A percentile compares a stretch with the other conserved stretches of the same genome.
Evolutionary conservation across 2,113 vertebrate genomes (phyloP).

Genomic region (Geococcyx californianus): DNA sequence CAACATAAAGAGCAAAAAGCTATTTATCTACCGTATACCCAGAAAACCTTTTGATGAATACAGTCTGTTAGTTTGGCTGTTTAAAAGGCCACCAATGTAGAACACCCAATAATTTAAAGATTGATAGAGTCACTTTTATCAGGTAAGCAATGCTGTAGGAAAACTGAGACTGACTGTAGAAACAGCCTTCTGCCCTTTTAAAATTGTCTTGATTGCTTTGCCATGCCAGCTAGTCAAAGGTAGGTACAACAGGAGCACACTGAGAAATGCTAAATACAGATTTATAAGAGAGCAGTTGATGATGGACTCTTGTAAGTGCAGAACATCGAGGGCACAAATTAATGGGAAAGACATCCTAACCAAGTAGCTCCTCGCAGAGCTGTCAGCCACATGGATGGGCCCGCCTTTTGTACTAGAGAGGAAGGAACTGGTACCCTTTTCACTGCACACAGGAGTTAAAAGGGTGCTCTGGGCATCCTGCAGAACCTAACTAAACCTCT

Average conservation of each 20-base stretch:
- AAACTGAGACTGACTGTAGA: not conserved
- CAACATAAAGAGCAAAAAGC: not conserved
- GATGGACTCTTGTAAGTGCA: not conserved
- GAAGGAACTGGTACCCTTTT: not conserved
- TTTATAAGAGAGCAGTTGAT: not conserved
- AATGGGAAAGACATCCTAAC: not conserved
- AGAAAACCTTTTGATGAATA: not conserved
- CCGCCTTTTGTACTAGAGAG: not conserved
- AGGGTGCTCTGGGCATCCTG: not conserved
- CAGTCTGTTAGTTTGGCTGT: not conserved
- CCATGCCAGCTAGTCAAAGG: not conserved
- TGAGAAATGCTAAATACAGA: not conserved
- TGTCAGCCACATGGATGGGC: not conserved
- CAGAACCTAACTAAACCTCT: not conserved
- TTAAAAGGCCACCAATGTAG: not conserved
- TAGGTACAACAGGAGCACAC: not conserved
- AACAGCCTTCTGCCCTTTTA: not conserved
- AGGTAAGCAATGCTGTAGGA: not conserved
- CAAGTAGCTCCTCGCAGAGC: not conserved
- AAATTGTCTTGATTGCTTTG: not conserved
- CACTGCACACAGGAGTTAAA: accelerated
- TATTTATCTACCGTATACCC: not conserved
- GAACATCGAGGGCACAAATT: not conserved
- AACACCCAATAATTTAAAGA: not conserved
- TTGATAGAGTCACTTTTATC: not conserved